Base-by-base conservation (phyloP, 2,797 vertebrate genomes). In the Pelobates cultripes region DNA sequence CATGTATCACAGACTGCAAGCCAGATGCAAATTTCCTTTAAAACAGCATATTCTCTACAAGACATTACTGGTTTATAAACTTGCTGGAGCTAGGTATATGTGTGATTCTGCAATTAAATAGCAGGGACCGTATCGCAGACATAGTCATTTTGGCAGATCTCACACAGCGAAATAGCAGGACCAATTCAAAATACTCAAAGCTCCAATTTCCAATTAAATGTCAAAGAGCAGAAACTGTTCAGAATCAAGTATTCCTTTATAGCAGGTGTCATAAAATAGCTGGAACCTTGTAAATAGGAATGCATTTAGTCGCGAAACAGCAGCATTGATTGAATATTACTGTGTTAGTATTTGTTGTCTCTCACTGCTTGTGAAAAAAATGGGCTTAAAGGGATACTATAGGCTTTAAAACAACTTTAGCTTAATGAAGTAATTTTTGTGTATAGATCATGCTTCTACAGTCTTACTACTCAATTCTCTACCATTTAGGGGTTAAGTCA, bases 181-280 rank as follows among this genome's bases (percentile, higher is more conserved):
- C 28, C 61, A 28, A 41, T 40, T 28, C 72, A 4, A 2, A 64
- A 43, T 40, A 47, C 53, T 75, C 63, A 69, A 70, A 41, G 63
- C 51, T 70, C 43, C 51, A 64, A 79, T 68, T 78, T 79, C 75
- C 71, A 83, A 74, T 83, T 83, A 83, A 78, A 75, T 78, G 76
- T 45, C 71, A 78, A 63, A 42, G 43, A 74, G 75, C 70, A 78
- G 81, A 83, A 73, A 42, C 40, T 68, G 77, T 68, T 7, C 69
- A 47, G 44, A n/a, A 67, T 55, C 10, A 14, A 8, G 28, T n/a
- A 13, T 69, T 43, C 51, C 47, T 68, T 42, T 78, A 60, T 78
- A 4, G 47, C 10, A 40, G 40, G 73, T 12, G 13, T 7, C 74
- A 40, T 55, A 43, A 72, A 77, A 77, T 77, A 77, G 74, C 45